These are phyloP conservation scores for Dasyurus viverrinus DNA, from an alignment of 2,113 vertebrate genomes.

Conservation along the genomic window DNA sequence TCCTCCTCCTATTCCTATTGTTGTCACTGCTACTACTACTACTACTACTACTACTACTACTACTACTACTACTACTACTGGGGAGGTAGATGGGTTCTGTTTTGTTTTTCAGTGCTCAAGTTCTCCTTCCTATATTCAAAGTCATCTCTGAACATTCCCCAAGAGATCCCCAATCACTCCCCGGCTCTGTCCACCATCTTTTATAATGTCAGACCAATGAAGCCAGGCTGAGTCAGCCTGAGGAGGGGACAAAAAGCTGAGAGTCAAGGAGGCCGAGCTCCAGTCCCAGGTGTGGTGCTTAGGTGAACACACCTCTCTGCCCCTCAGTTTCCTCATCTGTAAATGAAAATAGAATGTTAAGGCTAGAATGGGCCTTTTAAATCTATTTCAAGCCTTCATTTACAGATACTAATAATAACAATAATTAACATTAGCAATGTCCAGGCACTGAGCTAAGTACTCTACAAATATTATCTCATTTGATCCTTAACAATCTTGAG, in stretches of 20 bases:
- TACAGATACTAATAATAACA: not conserved
- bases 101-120: not conserved
- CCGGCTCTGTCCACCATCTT: not conserved
- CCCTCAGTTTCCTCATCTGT: not conserved
- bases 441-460: not conserved
- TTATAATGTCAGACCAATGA: not conserved
- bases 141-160: not conserved
- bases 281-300: not conserved
- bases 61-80: too few species aligned
- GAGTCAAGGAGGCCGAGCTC: not conserved
- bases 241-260: too few species aligned
- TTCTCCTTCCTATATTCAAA: not conserved
- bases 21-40: too few species aligned
- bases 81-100: not conserved
- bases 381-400: not conserved
- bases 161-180: not conserved
- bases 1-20: too few species aligned
- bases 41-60: too few species aligned
- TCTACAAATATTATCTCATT: not conserved
- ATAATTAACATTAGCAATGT: too few species aligned
- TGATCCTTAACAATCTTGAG: not conserved
- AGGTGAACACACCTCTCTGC: not conserved
- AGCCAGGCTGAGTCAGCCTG: not conserved
- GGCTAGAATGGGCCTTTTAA: not conserved
- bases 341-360: not conserved